phyloP scores from a whole-genome alignment of 2,797 vertebrate species.

The Argya squamiceps region DNA sequence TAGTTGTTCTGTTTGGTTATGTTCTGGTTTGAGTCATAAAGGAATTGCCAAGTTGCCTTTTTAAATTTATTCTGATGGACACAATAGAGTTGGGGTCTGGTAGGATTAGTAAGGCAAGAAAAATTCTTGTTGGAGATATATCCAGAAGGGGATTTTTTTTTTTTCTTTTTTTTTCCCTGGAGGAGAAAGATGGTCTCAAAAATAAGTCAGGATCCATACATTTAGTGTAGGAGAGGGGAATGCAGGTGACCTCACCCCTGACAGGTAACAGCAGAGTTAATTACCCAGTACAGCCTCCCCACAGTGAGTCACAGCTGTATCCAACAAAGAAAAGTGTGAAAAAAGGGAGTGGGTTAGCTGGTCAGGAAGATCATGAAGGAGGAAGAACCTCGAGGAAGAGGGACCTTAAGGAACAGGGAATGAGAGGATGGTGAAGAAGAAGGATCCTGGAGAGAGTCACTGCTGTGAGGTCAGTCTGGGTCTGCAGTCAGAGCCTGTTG shows the following conservation, averaged over 20 bases:
- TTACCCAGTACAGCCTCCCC: background rate
- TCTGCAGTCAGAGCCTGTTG: background rate
- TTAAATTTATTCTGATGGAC: background rate
- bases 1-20: background rate
- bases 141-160: background rate
- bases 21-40: background rate
- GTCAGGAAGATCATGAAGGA: background rate
- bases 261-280: background rate
- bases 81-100: background rate
- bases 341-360: background rate
- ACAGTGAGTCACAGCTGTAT: background rate
- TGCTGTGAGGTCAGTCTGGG: no score
- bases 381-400: background rate
- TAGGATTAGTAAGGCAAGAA: background rate
- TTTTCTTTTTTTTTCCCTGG: accelerated
- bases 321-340: background rate
- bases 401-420: background rate
- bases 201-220: background rate
- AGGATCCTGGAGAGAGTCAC: background rate
- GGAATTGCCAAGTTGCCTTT: background rate
- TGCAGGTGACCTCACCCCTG: background rate
- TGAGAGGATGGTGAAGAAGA: background rate
- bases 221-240: background rate
- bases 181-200: background rate
- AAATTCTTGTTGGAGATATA: background rate